Base-by-base conservation (phyloP, 2,797 vertebrate genomes). In the Liasis olivaceus region DNA sequence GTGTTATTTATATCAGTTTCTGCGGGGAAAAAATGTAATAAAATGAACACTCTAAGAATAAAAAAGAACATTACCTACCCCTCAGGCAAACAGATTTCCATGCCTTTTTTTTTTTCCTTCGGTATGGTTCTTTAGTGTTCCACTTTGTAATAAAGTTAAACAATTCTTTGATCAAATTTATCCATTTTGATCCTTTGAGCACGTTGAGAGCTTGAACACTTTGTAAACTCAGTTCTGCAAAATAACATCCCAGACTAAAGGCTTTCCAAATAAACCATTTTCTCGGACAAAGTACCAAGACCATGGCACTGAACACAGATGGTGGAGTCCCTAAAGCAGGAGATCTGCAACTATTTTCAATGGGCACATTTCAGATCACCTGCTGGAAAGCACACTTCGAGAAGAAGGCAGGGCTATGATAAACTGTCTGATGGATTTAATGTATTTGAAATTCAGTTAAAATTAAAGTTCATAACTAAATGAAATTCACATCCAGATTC, bases 1-100 rank as follows among this genome's bases (percentile, higher is more conserved):
- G n/a, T 91, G 69, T 85, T 91, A 91, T 94, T 94, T 91, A 15
- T 92, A 90, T 90, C 56, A 89, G 2, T 94, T 91, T 92, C 86
- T 14, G 56, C 24, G 51, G 11, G 7, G 1, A 0, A 8, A 22
- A 24, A 90, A 85, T 91, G 17, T 88, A 93, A 93, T 62, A 63
- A 92, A 93, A 91, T 24, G 89, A 77, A 58, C 89, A 86, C 56
- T 56, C 36, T 86, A 13, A 90, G 58, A 93, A 93, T 42, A 92
- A 88, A 69, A 93, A 92, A 81, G 26, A 64, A 66, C 58, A 89
- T 63, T 88, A 47, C 4, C 6, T 93, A 62, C 54, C 2, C 31
- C 63, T 93, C 85, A 87, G 85, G 28, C 91, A 90, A 89, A 63
- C 63, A 90, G 36, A 94, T 84, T 89, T 91, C 91, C 62, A 54